A percentile compares a stretch with the other conserved stretches of the same genome.
Evolutionary conservation across 2,888 invertebrate species (phyloP).

Genomic region (Synanthedon myopaeformis): DNA sequence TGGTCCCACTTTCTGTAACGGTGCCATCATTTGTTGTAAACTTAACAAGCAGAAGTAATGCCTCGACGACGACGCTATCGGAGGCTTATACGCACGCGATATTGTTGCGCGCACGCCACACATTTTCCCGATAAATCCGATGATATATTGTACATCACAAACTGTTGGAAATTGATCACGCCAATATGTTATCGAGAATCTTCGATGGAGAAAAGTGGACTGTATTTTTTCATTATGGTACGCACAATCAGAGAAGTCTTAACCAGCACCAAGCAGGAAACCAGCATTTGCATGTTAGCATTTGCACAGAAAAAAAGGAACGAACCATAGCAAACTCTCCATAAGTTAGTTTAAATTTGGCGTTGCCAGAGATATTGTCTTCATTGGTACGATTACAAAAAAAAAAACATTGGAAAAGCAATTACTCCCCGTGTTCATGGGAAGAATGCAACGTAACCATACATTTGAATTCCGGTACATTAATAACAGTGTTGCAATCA

Average conservation of each 20-base stretch:
- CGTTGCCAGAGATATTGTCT: background rate
- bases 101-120: constrained; percentile 9
- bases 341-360: too few relatives aligned
- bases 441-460: constrained; percentile 10
- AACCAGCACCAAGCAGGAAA: too few relatives aligned
- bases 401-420: background rate
- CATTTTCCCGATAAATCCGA: constrained; percentile 20
- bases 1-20: constrained; percentile 15
- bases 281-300: too few relatives aligned
- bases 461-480: constrained; percentile 18
- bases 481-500: constrained; percentile 30
- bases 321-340: too few relatives aligned
- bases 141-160: constrained; percentile 19
- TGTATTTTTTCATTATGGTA: too few relatives aligned
- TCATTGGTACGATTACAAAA: background rate
- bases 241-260: too few relatives aligned
- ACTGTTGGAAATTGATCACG: too few relatives aligned
- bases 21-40: constrained; percentile 12
- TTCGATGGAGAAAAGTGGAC: background rate
- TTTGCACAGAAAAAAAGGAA: too few relatives aligned
- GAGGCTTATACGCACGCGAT: constrained; percentile 9
- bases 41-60: constrained; percentile 16
- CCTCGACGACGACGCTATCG: constrained; percentile 12
- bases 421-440: background rate
- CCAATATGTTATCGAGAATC: too few relatives aligned